These are phyloP conservation scores for Thomomys bottae DNA, from an alignment of 2,113 vertebrate species.

Conservation along the genomic window DNA sequence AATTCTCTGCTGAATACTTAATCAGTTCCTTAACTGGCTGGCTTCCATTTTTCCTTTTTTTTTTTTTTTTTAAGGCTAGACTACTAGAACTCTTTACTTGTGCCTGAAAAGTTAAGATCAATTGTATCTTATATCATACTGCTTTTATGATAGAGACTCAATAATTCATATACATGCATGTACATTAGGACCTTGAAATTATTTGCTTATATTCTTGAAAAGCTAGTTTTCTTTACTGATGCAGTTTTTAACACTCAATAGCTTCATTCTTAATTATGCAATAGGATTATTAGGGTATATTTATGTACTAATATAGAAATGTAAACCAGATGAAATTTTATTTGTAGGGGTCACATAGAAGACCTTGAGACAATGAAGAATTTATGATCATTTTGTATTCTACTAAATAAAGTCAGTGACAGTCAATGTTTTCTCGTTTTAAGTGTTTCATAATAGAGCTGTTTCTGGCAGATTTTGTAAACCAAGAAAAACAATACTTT, in stretches of 20 bases:
- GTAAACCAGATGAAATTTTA: neutral
- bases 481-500: neutral
- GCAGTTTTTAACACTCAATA: neutral
- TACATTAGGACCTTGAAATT: neutral
- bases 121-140: neutral
- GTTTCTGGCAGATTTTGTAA: conserved; percentile 40
- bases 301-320: conserved; percentile 45
- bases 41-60: conserved; percentile 64
- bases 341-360: conserved; percentile 31
- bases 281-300: neutral
- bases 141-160: conserved; percentile 12
- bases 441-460: neutral
- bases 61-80: conserved; percentile 54
- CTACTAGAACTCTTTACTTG: conserved; percentile 7
- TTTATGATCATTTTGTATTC: conserved; percentile 20
- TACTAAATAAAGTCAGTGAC: conserved; percentile 43
- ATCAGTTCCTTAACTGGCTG: conserved; percentile 69
- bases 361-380: neutral
- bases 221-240: conserved; percentile 1
- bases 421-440: conserved; percentile 15
- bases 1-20: conserved; percentile 74
- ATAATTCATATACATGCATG: neutral
- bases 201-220: conserved; percentile 26
- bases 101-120: conserved; percentile 48
- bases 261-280: neutral